Base-by-base conservation (phyloP, 2,888 invertebrate species). In the Xanthorhoe spadicearia region DNA sequence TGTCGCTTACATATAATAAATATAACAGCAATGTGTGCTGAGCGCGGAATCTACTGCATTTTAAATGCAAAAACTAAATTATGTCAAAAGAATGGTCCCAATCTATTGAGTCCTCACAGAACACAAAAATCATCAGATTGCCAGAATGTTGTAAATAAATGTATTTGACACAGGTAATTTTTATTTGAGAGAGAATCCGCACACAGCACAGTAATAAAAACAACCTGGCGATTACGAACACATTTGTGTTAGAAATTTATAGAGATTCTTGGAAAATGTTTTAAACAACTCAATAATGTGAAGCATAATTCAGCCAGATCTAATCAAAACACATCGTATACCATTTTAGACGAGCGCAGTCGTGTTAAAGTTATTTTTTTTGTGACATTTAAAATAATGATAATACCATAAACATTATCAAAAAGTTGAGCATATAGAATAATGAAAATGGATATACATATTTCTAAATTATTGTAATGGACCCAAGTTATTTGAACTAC, bases 271-370 rank as follows among this genome's bases (percentile, higher is more conserved):
- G 15, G n/a, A 59, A 23, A 59, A 38, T 60, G 48, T 15, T 32
- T n/a, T 46, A 46, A 23, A 43, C 18, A 43, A 60, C 35, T n/a
- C 17, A 32, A 32, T 68, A 63, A 68, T 72, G 67, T 64, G 55
- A 62, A 57, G 64, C 52, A 67, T 63, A 63, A 62, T 19, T 55
- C 43, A 68, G 61, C 50, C 63, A 53, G 63, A 35, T 49, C 61
- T 54, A 43, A 61, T 66, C 60, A 54, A 60, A 66, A 60, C 54
- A 54, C 50, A 77, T 82, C 83, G 76, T 84, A 82, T 80, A 82
- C 83, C 79, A 48, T 82, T 71, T 81, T 80, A 79, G 80, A 72
- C 84, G 77, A 83, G 79, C 80, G 68, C 66, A 74, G 74, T 85
- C 81, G 80, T 85, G 79, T 49, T 57, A 32, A 9, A 5, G 19